phyloP scores from a whole-genome alignment of 1,140 invertebrate genomes.

The Anastrepha obliqua region DNA sequence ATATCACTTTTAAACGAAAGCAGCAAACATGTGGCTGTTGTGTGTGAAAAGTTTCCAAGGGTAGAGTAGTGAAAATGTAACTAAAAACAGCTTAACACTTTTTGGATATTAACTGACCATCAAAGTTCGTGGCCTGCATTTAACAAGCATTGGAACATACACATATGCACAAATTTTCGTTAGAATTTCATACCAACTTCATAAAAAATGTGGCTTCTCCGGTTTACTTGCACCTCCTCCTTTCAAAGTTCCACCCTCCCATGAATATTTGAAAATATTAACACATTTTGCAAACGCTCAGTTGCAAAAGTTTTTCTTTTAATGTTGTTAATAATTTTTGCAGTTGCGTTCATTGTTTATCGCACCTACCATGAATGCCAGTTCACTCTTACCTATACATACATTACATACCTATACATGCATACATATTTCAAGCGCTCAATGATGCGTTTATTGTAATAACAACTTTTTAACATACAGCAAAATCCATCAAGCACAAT shows the following conservation, averaged over 20 bases:
- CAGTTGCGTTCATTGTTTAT: too few species aligned
- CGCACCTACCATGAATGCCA: not conserved
- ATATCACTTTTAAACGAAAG: not conserved
- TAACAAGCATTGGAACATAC: not conserved
- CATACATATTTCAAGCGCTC: too few species aligned
- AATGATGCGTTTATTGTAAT: too few species aligned
- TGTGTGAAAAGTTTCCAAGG: not conserved
- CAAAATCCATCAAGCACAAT: too few species aligned
- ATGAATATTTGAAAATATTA: not conserved
- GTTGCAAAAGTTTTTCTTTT: not conserved
- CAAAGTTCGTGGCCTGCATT: not conserved
- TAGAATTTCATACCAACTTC: too few species aligned
- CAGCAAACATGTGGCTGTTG: not conserved
- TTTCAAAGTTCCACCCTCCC: too few species aligned
- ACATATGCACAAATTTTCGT: not conserved
- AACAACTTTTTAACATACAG: too few species aligned
- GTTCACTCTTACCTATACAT: not conserved
- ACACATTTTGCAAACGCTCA: not conserved
- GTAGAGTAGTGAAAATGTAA: slow-evolving; percentile 5
- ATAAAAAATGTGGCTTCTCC: too few species aligned
- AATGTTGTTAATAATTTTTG: not conserved
- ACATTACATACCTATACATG: not conserved
- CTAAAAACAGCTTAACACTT: not conserved
- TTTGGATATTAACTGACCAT: slow-evolving; percentile 17
- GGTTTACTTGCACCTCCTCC: too few species aligned